Percentiles rank a stretch among this genome's conserved stretches.
phyloP scores from a whole-genome alignment of 2,113 vertebrate species.

The Scopus umbretta region DNA sequence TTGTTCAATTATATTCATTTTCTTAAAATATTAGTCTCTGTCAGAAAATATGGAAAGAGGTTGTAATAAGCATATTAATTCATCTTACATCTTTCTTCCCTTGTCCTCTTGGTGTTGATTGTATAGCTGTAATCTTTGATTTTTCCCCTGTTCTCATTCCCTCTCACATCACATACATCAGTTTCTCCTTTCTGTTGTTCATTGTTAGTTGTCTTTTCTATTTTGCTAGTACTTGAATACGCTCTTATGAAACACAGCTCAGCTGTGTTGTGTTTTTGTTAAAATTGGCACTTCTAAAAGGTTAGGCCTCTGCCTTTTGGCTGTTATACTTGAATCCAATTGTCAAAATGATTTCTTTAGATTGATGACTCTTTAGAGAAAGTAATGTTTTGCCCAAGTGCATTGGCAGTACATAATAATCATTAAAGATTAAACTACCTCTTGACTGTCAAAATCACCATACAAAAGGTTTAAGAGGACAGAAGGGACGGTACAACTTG shows the following conservation, averaged over 20 bases:
- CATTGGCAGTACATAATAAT: not conserved
- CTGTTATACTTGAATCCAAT: slow-evolving; percentile 47
- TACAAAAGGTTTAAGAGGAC: not conserved
- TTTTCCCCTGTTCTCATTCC: not conserved
- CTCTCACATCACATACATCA: not conserved
- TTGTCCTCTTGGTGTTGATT: not conserved
- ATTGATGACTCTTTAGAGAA: slow-evolving; percentile 22
- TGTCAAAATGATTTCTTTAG: slow-evolving; percentile 50
- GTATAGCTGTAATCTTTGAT: not conserved
- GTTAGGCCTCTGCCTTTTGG: slow-evolving; percentile 48
- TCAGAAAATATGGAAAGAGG: not conserved
- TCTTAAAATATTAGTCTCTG: not conserved
- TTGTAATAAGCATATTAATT: slow-evolving; percentile 6
- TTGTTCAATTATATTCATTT: not conserved
- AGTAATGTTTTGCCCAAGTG: not conserved
- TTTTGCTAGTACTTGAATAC: slow-evolving; percentile 6
- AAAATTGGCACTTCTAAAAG: slow-evolving; percentile 52
- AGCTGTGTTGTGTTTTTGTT: slow-evolving; percentile 25
- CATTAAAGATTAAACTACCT: not conserved
- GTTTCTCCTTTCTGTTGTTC: not conserved
- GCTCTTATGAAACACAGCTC: slow-evolving; percentile 9
- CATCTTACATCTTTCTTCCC: not conserved
- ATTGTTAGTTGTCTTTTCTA: not conserved
- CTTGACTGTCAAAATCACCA: not conserved
- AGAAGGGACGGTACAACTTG: not conserved